These are phyloP conservation scores for Buathra laborator DNA, from an alignment of 2,888 invertebrate species.

Conservation along the genomic window DNA sequence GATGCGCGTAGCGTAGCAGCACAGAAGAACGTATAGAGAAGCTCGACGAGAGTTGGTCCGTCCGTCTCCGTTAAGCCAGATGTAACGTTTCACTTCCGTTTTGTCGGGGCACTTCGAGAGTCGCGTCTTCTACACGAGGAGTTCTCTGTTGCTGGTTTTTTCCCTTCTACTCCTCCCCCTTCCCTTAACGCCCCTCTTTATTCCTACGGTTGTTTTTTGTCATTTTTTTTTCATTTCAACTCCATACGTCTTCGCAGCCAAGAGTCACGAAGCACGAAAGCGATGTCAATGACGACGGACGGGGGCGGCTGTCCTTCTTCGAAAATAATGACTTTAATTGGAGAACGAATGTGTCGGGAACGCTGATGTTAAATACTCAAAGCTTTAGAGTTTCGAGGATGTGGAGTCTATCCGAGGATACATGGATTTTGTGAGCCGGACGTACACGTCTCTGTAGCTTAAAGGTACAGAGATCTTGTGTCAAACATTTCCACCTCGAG, in stretches of 20 bases:
- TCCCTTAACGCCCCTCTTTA: constrained; percentile 44
- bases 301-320: constrained; percentile 20
- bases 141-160: constrained; percentile 45
- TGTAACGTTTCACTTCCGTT: constrained; percentile 83
- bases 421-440: constrained; percentile 9
- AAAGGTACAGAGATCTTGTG: constrained; percentile 2
- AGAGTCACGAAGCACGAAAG: constrained; percentile 13
- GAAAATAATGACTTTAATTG: constrained; percentile 58
- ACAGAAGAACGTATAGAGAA: constrained; percentile 25
- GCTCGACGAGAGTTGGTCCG: constrained; percentile 61
- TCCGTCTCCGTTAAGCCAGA: constrained; percentile 81
- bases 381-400: neutral
- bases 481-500: constrained; percentile 44
- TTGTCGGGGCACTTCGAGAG: constrained; percentile 68
- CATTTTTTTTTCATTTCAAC: constrained; percentile 19
- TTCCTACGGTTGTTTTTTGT: constrained; percentile 53
- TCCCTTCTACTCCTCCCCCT: constrained; percentile 36
- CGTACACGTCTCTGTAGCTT: neutral
- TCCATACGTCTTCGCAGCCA: constrained; percentile 5
- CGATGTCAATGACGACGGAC: constrained; percentile 55
- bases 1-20: constrained; percentile 12
- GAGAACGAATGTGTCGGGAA: constrained; percentile 23
- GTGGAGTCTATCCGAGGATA: neutral
- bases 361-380: constrained; percentile 26
- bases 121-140: constrained; percentile 47